Base-by-base conservation (phyloP, 2,888 invertebrate species). In the Gastracanthus pulcherrimus region DNA sequence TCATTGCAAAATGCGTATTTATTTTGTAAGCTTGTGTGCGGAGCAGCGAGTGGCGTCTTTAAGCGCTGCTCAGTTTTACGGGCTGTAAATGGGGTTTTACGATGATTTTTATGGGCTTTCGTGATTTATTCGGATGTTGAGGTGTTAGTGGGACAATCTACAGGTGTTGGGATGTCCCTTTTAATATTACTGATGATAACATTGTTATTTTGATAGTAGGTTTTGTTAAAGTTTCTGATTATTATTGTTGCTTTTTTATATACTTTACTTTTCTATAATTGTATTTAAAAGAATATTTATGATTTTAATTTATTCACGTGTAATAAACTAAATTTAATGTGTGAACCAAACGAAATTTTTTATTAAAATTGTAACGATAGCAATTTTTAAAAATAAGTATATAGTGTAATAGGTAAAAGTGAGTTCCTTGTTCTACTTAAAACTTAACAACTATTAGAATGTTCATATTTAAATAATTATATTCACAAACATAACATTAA, bases 1-100 rank as follows among this genome's bases (percentile, higher is more conserved):
- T 78, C 72, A 67, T 83, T 80, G 72, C 66, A 67, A 62, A 79
- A 69, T 74, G 67, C 72, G 19, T 60, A 72, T 75, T 80, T 74
- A 62, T 78, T 82, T 81, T 62, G 70, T 45, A 66, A 75, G 71
- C 70, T 74, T 48, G 48, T 48, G 19, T 48, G 19, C 51, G 51
- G 19, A 6, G 64, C 69, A 62, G 62, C 16, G 16, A 29, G 41
- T 9, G 13, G 36, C 29, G 69, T 38, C 60, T 75, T n/a, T 23
- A 26, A 13, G 58, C 11, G 0, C 51, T 51, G 7, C 55, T 19
- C 31, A n/a, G n/a, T 77, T 78, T 74, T 79, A 79, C 48, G 26
- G 45, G n/a, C 79, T 58, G 72, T 74, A 67, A 67, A 74, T 26
- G 51, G 7, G 38, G 6, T 74, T 67, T 58, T 79, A 60, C 36